These are phyloP conservation scores for Lissocephala sabroskyi DNA, from an alignment of 2,888 invertebrate genomes.

Conservation along the genomic window DNA sequence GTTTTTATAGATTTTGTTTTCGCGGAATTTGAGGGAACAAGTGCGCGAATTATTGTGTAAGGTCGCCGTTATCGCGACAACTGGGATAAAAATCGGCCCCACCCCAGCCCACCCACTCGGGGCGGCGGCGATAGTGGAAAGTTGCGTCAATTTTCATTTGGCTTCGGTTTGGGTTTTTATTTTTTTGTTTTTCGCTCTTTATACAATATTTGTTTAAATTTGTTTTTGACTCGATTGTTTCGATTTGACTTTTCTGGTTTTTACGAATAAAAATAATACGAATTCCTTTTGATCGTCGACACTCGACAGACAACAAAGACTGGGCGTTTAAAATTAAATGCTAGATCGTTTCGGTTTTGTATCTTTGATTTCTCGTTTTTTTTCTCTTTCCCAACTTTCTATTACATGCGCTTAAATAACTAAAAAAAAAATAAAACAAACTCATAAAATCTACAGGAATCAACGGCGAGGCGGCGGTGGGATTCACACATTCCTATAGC, in stretches of 20 bases:
- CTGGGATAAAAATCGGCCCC: slow-evolving; percentile 40
- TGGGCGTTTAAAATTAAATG: no score
- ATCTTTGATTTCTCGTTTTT: background rate
- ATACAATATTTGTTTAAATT: no score
- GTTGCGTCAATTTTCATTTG: no score
- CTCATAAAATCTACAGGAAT: no score
- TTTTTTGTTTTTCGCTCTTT: no score
- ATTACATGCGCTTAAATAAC: background rate
- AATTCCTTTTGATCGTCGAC: background rate
- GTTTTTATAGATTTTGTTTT: no score
- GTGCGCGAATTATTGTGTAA: slow-evolving; percentile 54
- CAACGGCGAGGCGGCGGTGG: no score
- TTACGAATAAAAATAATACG: background rate
- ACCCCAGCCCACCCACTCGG: slow-evolving; percentile 28
- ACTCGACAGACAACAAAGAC: no score
- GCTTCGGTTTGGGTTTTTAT: background rate
- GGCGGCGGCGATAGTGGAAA: no score
- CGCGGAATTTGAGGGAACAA: no score
- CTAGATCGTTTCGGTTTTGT: no score
- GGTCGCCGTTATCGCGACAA: slow-evolving; percentile 51
- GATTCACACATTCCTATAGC: slow-evolving; percentile 46
- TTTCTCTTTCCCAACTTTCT: background rate
- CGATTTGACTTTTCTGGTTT: background rate
- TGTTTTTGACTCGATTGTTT: background rate
- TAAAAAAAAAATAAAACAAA: no score